These are phyloP conservation scores for Carassius carassius DNA, from an alignment of 2,113 vertebrate species.

Conservation along the genomic window DNA sequence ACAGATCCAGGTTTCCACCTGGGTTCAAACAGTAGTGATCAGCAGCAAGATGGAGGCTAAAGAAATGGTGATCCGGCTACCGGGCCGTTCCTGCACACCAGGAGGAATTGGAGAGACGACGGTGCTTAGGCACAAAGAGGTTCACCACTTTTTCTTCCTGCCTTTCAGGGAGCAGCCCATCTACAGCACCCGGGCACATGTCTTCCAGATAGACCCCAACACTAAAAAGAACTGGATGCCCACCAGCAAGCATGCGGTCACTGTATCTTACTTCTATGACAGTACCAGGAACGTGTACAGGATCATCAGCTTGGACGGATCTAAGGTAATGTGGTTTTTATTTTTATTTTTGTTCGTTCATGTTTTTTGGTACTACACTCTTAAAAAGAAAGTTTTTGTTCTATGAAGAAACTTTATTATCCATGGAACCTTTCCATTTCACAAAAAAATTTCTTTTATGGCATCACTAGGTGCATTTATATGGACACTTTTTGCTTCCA, in stretches of 20 bases:
- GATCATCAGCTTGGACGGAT: conserved; percentile 98
- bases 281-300: conserved; percentile 98
- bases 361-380: neutral
- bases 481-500: too few relatives aligned
- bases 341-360: too few relatives aligned
- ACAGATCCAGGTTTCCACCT: conserved; percentile 27
- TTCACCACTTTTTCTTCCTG: conserved; percentile 78
- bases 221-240: conserved; percentile 99
- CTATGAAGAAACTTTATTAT: too few relatives aligned
- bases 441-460: neutral
- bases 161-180: conserved; percentile 95
- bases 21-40: conserved; percentile 27
- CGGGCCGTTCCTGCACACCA: conserved; percentile 61
- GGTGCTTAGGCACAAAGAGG: conserved; percentile 71
- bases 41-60: conserved; percentile 63
- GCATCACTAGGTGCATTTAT: too few relatives aligned
- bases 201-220: conserved; percentile 99
- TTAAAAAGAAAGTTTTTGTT: too few relatives aligned
- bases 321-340: conserved; percentile 82
- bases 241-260: conserved; percentile 98
- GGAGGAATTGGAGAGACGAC: conserved; percentile 65
- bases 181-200: conserved; percentile 96
- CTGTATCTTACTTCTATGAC: conserved; percentile 98
- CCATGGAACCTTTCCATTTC: too few relatives aligned
- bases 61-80: conserved; percentile 67